Evolutionary conservation across 1,140 invertebrate genomes (phyloP), one percentile per base, ranked within the genome.

Genomic region (Pseudomyrmex pallidus): DNA sequence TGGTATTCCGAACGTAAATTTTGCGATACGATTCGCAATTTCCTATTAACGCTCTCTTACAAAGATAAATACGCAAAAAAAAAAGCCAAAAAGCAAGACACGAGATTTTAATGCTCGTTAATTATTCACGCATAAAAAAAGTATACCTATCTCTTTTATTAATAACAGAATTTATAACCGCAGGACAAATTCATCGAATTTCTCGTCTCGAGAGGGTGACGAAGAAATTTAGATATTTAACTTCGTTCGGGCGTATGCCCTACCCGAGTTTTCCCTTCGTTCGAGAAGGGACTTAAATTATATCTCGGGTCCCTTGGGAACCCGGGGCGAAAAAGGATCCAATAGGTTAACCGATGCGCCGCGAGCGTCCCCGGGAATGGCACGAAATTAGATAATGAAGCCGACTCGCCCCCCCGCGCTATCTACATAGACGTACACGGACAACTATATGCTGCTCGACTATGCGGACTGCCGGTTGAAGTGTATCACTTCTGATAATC

Each of bases 381-480:
- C 62, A 64, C 67, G 64, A 76, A 85, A 83, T 80, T 80, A 80
- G 76, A 80, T 80, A 80, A 80, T 80, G 76, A 80, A 80, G 76
- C 76, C 59, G 76, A 59, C 76, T n/a, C 2, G 48, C 22, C 50
- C 2, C 59, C 8, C 44, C 25, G 3, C 25, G 25, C 25, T 5
- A 20, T 17, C n/a, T 17, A 5, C 4, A 4, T 1, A 7, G 3
- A 46, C 17, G 2, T 20, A 3, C 72, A 25, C 48, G 66, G 20
- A 66, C 61, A 20, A 66, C n/a, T 48, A 44, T 48, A 44, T 62
- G 25, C 50, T 44, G 66, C 66, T 61, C 66, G 76, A 17, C 76
- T 70, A 80, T 59, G 76, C 66, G 66, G 54, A 72, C 66, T 80
- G 76, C 35, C 74, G 76, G 76, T 54, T 80, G 54, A 80, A 80